Base-by-base conservation (phyloP, 2,888 invertebrate genomes). In the Cistogaster globosa region DNA sequence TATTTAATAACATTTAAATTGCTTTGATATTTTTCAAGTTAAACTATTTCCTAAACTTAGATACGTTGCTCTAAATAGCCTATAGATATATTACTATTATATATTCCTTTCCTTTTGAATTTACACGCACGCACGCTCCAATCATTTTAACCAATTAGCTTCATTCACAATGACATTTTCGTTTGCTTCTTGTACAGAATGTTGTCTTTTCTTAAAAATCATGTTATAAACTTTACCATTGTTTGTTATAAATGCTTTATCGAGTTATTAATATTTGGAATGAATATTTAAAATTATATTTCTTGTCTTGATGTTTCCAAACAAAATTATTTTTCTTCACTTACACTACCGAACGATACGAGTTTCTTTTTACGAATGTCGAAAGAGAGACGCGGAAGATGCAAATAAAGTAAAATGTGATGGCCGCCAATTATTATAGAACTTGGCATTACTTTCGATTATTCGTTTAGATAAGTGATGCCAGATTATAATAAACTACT, bases 321-420 rank as follows among this genome's bases (percentile, higher is more conserved):
- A 67, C 16, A 60, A 74, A 74, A 76, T 76, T 32, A 32, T 6
- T 63, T 78, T 51, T 74, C 62, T 69, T n/a, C 53, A 71, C 71
- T 62, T 71, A 60, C 83, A 88, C 89, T 87, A 88, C 90, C 87
- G 88, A 87, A 89, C 90, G 78, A 88, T 71, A 87, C 87, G 88
- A 88, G 89, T 87, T 90, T 88, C 90, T 89, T 90, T 90, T 89
- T 88, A 89, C 90, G 90, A 91, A 91, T 91, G 91, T 88, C 87
- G 87, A 75, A 87, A 88, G 87, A 89, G 88, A 91, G 91, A 91
- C 91, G 91, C 91, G 90, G 86, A 88, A 88, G 78, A 86, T 87
- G 83, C 86, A 80, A 86, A 81, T 76, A 87, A 75, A 75, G 83
- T 87, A 85, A 84, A 83, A 87, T 83, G 36, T 60, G 55, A 75